Conservation (phyloP, 2,888 invertebrate species). For the Watsonalla binaria region DNA sequence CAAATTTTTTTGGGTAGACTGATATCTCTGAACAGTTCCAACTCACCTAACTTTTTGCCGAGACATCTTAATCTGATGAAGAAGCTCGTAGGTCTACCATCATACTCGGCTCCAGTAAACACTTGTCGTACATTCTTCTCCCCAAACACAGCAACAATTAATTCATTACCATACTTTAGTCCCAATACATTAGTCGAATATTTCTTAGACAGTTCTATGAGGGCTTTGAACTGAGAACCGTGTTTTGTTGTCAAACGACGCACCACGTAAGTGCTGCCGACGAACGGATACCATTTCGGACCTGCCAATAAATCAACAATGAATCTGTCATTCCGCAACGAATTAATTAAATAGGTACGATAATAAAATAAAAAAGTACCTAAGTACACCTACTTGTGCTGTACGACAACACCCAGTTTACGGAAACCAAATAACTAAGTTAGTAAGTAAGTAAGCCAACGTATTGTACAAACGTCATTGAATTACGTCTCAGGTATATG, state of each 20-base stretch:
- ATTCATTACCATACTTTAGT: conserved; percentile 80
- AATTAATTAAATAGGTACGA: conserved; percentile 1
- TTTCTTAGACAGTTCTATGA: conserved; percentile 74
- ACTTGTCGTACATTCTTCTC: conserved; percentile 80
- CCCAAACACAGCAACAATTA: conserved; percentile 81
- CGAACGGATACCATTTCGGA: conserved; percentile 62
- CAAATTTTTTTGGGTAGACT: no score
- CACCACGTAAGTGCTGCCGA: conserved; percentile 50
- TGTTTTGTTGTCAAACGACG: conserved; percentile 37
- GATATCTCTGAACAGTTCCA: background rate
- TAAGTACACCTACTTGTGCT: no score
- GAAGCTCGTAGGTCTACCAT: conserved; percentile 85
- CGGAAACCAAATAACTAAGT: no score
- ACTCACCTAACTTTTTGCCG: conserved; percentile 81
- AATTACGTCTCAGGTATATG: no score
- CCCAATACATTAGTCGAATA: conserved; percentile 83
- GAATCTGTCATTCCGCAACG: background rate
- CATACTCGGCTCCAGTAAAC: conserved; percentile 80
- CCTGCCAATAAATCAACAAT: conserved; percentile 39
- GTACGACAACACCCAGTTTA: no score
- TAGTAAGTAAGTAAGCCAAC: no score
- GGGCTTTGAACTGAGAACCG: conserved; percentile 78
- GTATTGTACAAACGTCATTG: no score
- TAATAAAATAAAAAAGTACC: background rate
- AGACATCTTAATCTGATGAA: conserved; percentile 82